Evolutionary conservation across 2,797 vertebrate genomes (phyloP).

Genomic region (Allobates femoralis): DNA sequence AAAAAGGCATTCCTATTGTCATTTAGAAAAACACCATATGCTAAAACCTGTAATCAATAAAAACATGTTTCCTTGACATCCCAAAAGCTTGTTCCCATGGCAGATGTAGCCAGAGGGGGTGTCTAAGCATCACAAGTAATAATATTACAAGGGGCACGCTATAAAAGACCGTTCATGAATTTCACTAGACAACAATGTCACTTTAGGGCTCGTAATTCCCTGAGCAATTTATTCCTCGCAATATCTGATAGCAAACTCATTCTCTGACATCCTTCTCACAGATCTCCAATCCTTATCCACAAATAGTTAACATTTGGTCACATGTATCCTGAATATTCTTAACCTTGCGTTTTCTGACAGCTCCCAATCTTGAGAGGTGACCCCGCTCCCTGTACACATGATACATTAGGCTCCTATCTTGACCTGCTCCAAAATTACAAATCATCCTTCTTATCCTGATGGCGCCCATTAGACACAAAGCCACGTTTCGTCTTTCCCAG

Average conservation of each 20-base stretch:
- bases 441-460: slow-evolving; percentile 45
- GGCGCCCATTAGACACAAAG: slow-evolving; percentile 39
- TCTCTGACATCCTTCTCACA: slow-evolving; percentile 35
- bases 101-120: slow-evolving; percentile 60
- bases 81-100: slow-evolving; percentile 59
- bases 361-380: slow-evolving; percentile 36
- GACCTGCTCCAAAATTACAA: slow-evolving; percentile 44
- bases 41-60: slow-evolving; percentile 58
- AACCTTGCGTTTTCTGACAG: slow-evolving; percentile 37
- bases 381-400: slow-evolving; percentile 18
- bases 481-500: not conserved
- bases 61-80: slow-evolving; percentile 58
- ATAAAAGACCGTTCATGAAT: slow-evolving; percentile 60
- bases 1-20: slow-evolving; percentile 37
- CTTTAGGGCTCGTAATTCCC: slow-evolving; percentile 61
- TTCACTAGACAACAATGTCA: slow-evolving; percentile 62
- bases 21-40: slow-evolving; percentile 56
- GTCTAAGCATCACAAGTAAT: slow-evolving; percentile 56
- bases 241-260: slow-evolving; percentile 51
- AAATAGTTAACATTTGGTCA: slow-evolving; percentile 42
- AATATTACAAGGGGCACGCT: slow-evolving; percentile 56
- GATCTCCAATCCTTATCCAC: not conserved
- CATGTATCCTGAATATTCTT: slow-evolving; percentile 30
- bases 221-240: slow-evolving; percentile 60
- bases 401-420: slow-evolving; percentile 39